These are phyloP conservation scores for Pseudochirops cupreus DNA, from an alignment of 2,797 vertebrate genomes.

Conservation along the genomic window DNA sequence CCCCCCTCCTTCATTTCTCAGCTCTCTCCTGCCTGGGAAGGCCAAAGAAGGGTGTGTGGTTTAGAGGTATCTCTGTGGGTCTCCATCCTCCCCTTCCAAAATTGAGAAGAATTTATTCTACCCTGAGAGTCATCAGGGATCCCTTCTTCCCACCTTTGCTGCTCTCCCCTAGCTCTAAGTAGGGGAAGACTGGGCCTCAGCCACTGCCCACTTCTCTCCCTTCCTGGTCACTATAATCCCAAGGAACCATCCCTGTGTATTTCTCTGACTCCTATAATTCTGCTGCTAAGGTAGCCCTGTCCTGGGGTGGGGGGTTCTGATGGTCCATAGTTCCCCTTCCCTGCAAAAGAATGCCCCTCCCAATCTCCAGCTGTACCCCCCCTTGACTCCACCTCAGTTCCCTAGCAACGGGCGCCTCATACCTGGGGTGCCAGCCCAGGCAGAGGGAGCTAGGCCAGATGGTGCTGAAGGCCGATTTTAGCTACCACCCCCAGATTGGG, in stretches of 20 bases:
- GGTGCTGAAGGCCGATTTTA: constrained; percentile 63
- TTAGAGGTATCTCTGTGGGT: constrained; percentile 26
- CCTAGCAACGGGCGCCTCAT: constrained; percentile 59
- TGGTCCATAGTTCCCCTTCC: neutral
- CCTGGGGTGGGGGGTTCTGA: neutral
- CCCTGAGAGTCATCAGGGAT: neutral
- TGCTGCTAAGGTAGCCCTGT: neutral
- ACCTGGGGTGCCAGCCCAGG: constrained; percentile 46
- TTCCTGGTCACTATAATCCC: neutral
- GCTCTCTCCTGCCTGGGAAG: neutral
- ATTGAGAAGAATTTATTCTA: neutral
- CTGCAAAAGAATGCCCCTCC: neutral
- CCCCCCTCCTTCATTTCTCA: neutral
- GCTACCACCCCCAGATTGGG: constrained; percentile 44
- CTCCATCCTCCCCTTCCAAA: constrained; percentile 14
- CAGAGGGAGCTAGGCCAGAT: constrained; percentile 60
- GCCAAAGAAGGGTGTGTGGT: neutral
- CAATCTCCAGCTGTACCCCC: constrained; percentile 24
- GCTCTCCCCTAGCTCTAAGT: neutral
- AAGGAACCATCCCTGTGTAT: neutral
- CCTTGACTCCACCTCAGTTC: constrained; percentile 30
- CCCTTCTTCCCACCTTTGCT: neutral
- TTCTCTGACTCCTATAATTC: neutral
- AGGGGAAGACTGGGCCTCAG: neutral
- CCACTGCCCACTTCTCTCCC: neutral